phyloP scores from a whole-genome alignment of 1,140 invertebrate genomes.

The Macrocentrus cingulum region DNA sequence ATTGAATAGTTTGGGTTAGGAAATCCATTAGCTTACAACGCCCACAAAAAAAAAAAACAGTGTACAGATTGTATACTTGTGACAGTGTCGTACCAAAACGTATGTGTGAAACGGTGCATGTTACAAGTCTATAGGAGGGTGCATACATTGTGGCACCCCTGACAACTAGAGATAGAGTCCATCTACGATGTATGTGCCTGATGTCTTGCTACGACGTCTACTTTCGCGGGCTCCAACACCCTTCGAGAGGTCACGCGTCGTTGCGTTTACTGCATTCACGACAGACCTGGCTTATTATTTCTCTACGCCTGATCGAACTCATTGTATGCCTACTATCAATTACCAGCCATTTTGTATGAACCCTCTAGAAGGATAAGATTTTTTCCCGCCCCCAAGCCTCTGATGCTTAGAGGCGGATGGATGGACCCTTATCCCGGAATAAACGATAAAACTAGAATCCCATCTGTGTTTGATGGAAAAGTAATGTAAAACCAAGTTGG shows the following conservation, averaged over 20 bases:
- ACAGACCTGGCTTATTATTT: constrained; percentile 46
- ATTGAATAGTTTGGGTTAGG: too few relatives aligned
- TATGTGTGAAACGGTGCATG: too few relatives aligned
- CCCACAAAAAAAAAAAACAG: too few relatives aligned
- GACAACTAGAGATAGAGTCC: too few relatives aligned
- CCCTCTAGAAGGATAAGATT: constrained; percentile 45
- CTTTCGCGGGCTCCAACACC: constrained; percentile 28
- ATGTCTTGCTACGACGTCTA: neutral
- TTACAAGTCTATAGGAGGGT: too few relatives aligned
- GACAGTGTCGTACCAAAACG: too few relatives aligned
- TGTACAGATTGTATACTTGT: too few relatives aligned
- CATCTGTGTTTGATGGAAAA: constrained; percentile 4
- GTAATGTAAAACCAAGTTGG: neutral
- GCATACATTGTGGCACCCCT: constrained; percentile 20
- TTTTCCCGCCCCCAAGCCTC: constrained; percentile 51
- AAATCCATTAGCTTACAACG: too few relatives aligned
- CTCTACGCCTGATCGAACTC: constrained; percentile 48
- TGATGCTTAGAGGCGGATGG: constrained; percentile 1
- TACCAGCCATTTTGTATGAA: constrained; percentile 41
- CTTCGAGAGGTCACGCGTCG: constrained; percentile 37
- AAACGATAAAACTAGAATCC: neutral
- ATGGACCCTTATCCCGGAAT: constrained; percentile 4
- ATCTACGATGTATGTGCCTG: neutral
- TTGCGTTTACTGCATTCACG: constrained; percentile 26
- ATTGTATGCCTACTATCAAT: constrained; percentile 47